Conservation (phyloP, 2,888 invertebrate genomes). For the Macrosiphum euphorbiae region DNA sequence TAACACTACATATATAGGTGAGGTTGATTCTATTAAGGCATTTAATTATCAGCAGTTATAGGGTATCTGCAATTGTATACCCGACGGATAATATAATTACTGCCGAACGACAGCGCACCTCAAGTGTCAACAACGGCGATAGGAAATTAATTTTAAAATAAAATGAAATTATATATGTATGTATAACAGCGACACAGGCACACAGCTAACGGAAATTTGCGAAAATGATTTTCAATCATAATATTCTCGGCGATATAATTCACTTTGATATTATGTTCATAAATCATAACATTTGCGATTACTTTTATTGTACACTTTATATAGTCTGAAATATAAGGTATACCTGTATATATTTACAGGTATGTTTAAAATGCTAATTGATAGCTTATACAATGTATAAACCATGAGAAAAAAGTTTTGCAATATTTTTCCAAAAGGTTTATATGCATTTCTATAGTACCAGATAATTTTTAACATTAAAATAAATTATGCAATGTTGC, state of each 20-base stretch:
- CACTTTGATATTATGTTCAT: not conserved
- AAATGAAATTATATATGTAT: not conserved
- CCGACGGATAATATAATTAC: not conserved
- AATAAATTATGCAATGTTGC: not conserved
- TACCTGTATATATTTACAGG: not conserved
- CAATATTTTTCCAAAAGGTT: not conserved
- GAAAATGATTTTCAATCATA: not conserved
- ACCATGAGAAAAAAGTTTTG: not conserved
- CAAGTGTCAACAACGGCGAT: not conserved
- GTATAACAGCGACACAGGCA: not conserved
- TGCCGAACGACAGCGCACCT: not conserved
- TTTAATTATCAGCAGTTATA: not conserved
- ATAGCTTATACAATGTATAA: not conserved
- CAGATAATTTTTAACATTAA: not conserved
- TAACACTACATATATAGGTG: not conserved
- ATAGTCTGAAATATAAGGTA: not conserved
- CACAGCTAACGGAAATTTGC: not conserved
- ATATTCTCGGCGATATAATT: not conserved
- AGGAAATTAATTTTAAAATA: not conserved
- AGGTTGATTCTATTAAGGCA: not conserved
- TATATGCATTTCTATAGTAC: not conserved
- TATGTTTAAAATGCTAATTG: not conserved
- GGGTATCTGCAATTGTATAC: not conserved
- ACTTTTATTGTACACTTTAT: not conserved
- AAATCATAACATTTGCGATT: not conserved